These are phyloP conservation scores for Phylloscopus collybita DNA, from an alignment of 2,797 vertebrate genomes.

Conservation along the genomic window DNA sequence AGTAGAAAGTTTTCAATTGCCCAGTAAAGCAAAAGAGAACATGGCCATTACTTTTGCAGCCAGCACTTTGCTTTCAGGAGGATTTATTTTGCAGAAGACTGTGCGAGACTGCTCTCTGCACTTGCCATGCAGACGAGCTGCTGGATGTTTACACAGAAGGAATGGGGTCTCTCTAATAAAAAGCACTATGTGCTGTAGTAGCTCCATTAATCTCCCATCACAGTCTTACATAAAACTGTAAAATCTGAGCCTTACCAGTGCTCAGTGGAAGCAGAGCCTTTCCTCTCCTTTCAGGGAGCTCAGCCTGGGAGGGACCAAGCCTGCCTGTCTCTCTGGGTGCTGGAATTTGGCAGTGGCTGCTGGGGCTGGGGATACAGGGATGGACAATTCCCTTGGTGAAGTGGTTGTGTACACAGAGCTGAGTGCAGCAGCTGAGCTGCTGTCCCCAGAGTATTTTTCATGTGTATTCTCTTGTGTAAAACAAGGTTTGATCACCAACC, in stretches of 20 bases:
- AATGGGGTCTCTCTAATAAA: not conserved
- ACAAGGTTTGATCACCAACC: not conserved
- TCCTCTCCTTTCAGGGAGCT: not conserved
- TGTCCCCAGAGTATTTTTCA: not conserved
- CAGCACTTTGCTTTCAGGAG: not conserved
- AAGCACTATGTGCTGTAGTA: not conserved
- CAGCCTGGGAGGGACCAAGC: not conserved
- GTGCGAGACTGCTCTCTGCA: not conserved
- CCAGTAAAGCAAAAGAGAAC: not conserved
- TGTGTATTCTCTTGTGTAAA: fast-evolving
- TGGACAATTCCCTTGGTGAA: not conserved
- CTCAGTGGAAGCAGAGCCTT: not conserved
- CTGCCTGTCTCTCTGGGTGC: fast-evolving
- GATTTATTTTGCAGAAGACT: not conserved
- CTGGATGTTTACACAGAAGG: not conserved
- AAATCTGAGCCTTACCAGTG: not conserved
- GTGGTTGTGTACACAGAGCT: not conserved
- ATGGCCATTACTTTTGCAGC: not conserved
- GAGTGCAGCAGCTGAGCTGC: not conserved
- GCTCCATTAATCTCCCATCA: not conserved
- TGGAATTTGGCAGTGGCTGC: not conserved
- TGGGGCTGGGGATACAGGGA: not conserved
- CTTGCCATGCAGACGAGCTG: not conserved
- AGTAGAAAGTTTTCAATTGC: not conserved
- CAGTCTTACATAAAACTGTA: not conserved